Evolutionary conservation across 2,113 vertebrate species (phyloP), one percentile per base, ranked within the genome.

Genomic region (Danionella cerebrum): DNA sequence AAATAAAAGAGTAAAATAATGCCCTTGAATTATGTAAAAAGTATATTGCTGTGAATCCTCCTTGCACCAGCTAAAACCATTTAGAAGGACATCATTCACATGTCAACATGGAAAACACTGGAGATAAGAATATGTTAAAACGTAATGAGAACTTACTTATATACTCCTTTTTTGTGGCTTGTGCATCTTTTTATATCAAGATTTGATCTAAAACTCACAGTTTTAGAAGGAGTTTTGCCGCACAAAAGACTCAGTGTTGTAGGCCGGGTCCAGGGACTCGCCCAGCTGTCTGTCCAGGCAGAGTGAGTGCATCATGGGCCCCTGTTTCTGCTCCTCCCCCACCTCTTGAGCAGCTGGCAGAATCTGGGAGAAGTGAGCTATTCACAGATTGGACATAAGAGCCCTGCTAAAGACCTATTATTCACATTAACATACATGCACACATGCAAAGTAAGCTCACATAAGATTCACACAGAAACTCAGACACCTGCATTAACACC

Each of bases 241-340:
- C 31, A 60, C 44, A 78, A 73, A 76, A 75, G 65, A 66, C 45
- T 69, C 55, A 72, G 73, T 76, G 76, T 80, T 72, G 51, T 8
- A 62, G 50, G 27, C 41, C 16, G 12, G 66, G 65, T 41, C 45
- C 65, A 65, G 74, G 65, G 51, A 60, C 9, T 18, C n/a, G 19
- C 41, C 75, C 78, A 78, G 78, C 70, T 80, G 78, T 58, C 67
- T 50, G 39, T 36, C 50, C 62, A 59, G 21, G 38, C 60, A 21
- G 38, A 13, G 45, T 54, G 33, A 65, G 69, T 67, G 69, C 53
- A 70, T 36, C 38, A 35, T 77, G 51, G 47, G 65, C 36, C 57
- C 62, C 48, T 60, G 38, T 60, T 47, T 48, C 35, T 47, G 18
- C 18, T 41, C 18, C 51, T 60, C 47, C 45, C 59, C n/a, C n/a